Conservation (phyloP, 2,888 invertebrate species). For the Slavum lentiscoides region DNA sequence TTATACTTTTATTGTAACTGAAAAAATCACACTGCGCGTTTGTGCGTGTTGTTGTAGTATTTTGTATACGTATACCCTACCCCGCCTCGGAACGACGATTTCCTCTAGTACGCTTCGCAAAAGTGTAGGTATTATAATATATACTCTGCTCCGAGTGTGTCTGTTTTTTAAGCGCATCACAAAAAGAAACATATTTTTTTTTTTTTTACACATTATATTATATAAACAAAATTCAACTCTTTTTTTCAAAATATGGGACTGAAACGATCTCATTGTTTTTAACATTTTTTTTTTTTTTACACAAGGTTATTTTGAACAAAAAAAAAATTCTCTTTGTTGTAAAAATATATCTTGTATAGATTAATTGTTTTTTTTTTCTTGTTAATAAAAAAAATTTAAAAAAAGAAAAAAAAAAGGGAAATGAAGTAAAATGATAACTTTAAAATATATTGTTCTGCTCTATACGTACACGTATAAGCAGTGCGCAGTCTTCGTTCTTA, state of each 20-base stretch:
- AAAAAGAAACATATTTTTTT: not conserved
- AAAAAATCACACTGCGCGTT: too few relatives aligned
- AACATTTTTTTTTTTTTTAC: constrained; percentile 47
- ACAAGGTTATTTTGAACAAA: constrained; percentile 53
- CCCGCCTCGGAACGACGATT: too few relatives aligned
- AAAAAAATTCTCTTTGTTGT: constrained; percentile 41
- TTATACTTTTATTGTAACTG: too few relatives aligned
- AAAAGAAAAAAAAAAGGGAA: not conserved
- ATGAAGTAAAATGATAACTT: too few relatives aligned
- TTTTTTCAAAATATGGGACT: constrained; percentile 46
- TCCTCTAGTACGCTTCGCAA: not conserved
- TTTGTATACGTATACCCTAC: too few relatives aligned
- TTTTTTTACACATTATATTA: not conserved
- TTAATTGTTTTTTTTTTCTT: constrained; percentile 49
- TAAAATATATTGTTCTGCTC: not conserved
- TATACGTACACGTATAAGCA: not conserved
- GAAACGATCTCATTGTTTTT: constrained; percentile 52
- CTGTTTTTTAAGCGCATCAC: constrained; percentile 33
- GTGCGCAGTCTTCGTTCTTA: constrained; percentile 24
- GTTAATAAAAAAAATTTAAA: constrained; percentile 25
- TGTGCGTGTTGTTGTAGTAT: too few relatives aligned
- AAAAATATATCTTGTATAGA: constrained; percentile 51
- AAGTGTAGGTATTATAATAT: not conserved
- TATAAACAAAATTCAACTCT: not conserved
- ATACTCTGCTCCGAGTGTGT: not conserved